A percentile compares a stretch with the other conserved stretches of the same genome.
These are phyloP conservation scores for Lutra lutra DNA, from an alignment of 2,797 vertebrate genomes.

Conservation along the genomic window DNA sequence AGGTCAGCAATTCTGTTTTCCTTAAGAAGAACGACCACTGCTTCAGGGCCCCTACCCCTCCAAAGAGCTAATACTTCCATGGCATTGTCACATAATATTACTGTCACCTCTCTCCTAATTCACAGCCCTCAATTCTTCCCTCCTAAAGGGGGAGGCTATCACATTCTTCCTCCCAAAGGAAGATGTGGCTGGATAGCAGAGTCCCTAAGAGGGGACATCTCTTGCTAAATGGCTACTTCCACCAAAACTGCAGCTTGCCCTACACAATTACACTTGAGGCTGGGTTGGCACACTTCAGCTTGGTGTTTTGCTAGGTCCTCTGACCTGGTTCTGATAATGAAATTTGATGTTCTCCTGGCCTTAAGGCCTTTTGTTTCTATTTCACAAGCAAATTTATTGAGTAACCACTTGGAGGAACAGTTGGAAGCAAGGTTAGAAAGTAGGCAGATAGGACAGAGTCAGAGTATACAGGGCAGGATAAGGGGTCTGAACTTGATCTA, in stretches of 20 bases:
- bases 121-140: background rate
- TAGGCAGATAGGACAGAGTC: background rate
- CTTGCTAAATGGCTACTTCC: background rate
- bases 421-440: constrained; percentile 1
- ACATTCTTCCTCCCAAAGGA: background rate
- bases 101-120: constrained; percentile 71
- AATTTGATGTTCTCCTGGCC: constrained; percentile 55
- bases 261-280: background rate
- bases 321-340: constrained; percentile 56
- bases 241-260: background rate
- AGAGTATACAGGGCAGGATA: background rate
- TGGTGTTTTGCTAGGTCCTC: constrained; percentile 16
- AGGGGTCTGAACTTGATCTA: background rate
- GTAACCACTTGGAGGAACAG: constrained; percentile 55
- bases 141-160: background rate
- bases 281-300: background rate
- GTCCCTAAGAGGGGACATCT: background rate
- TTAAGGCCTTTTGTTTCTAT: constrained; percentile 61
- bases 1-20: constrained; percentile 62
- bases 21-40: constrained; percentile 69
- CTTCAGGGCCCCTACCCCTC: constrained; percentile 55
- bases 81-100: constrained; percentile 78
- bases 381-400: constrained; percentile 69
- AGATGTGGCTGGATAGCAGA: background rate
- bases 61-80: constrained; percentile 80